These are phyloP conservation scores for Cherax quadricarinatus DNA, from an alignment of 1,140 invertebrate genomes.

Conservation along the genomic window DNA sequence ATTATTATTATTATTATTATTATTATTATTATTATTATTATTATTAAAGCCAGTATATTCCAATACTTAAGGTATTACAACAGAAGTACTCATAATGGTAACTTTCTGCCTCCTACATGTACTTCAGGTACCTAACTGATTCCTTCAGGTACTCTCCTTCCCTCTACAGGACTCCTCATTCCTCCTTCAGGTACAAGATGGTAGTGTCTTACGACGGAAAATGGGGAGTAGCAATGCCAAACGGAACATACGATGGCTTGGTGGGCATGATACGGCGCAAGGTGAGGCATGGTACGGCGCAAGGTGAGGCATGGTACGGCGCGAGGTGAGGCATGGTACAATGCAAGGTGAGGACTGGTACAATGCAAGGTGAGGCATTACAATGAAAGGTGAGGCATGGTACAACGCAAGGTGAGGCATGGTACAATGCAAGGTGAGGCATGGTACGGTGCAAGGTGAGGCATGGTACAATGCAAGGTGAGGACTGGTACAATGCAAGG, in stretches of 20 bases:
- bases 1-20: no score
- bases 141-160: no score
- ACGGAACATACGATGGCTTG: constrained; percentile 77
- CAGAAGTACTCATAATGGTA: no score
- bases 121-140: no score
- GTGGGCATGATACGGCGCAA: constrained; percentile 75
- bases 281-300: constrained; percentile 76
- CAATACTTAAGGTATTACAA: no score
- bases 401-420: constrained; percentile 74
- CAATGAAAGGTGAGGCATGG: no score
- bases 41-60: constrained; percentile 35
- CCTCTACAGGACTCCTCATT: not conserved
- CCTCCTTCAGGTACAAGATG: constrained; percentile 74
- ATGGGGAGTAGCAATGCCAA: constrained; percentile 75
- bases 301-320: constrained; percentile 76
- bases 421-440: no score
- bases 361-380: no score
- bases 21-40: no score
- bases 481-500: not conserved
- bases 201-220: constrained; percentile 75
- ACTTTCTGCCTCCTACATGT: no score
- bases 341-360: constrained; percentile 74
- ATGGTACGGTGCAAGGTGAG: no score
- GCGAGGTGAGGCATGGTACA: constrained; percentile 76
- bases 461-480: no score